A percentile compares a stretch with the other conserved stretches of the same genome.
phyloP scores from a whole-genome alignment of 1,140 invertebrate species.

The Helicoverpa armigera region DNA sequence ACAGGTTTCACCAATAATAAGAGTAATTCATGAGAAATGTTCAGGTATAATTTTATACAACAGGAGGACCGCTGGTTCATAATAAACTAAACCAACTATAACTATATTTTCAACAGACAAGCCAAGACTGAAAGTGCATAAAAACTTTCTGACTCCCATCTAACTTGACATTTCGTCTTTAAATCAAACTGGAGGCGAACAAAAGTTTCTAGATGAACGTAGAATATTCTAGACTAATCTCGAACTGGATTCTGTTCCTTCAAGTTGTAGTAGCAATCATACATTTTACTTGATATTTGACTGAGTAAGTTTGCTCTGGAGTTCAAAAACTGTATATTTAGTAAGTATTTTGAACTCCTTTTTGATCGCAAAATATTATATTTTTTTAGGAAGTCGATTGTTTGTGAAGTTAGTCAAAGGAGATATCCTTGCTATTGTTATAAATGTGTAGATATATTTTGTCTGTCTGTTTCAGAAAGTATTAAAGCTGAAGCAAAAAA shows the following conservation, averaged over 20 bases:
- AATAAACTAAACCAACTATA: too few relatives aligned
- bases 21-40: too few relatives aligned
- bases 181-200: neutral
- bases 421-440: too few relatives aligned
- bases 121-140: neutral
- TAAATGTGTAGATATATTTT: too few relatives aligned
- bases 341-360: neutral
- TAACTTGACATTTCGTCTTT: neutral
- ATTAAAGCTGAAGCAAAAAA: too few relatives aligned
- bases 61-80: too few relatives aligned
- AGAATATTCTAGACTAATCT: neutral
- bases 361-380: neutral
- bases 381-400: neutral
- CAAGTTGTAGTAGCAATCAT: constrained; percentile 1
- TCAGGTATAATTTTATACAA: too few relatives aligned
- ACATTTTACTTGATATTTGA: neutral
- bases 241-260: neutral
- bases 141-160: neutral
- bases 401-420: too few relatives aligned
- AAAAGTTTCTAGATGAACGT: neutral
- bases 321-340: too few relatives aligned
- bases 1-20: too few relatives aligned
- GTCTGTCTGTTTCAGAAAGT: too few relatives aligned
- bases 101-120: too few relatives aligned
- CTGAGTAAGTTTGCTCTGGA: neutral